Evolutionary conservation across 2,888 invertebrate genomes (phyloP).

Genomic region (Leptinotarsa peninsularis): DNA sequence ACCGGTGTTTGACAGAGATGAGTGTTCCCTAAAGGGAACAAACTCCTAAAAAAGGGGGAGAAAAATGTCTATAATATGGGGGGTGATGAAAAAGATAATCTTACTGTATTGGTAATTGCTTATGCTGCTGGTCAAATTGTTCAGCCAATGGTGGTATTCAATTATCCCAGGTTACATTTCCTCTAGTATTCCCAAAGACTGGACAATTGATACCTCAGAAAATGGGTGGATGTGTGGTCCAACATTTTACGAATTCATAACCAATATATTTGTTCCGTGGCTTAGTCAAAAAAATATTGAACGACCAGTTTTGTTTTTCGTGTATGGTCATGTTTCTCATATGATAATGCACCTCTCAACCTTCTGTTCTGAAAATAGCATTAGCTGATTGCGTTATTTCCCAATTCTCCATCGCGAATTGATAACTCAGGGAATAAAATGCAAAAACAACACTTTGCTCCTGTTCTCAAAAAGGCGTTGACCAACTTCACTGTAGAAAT

Average conservation of each 20-base stretch:
- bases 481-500: background rate
- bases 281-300: background rate
- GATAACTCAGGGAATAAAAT: background rate
- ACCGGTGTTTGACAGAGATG: too few relatives aligned
- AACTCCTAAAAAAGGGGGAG: background rate
- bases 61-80: background rate
- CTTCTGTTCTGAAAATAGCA: background rate
- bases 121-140: constrained; percentile 54
- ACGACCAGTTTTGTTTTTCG: background rate
- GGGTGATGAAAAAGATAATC: constrained; percentile 48
- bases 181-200: constrained; percentile 45
- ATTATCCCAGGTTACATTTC: constrained; percentile 48
- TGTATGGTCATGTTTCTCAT: background rate
- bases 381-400: background rate
- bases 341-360: background rate
- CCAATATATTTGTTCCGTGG: background rate
- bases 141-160: constrained; percentile 56
- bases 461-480: background rate
- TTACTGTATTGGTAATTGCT: constrained; percentile 52
- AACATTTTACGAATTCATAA: background rate
- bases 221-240: background rate
- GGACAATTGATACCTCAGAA: constrained; percentile 35
- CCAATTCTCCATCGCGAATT: background rate
- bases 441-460: background rate
- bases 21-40: background rate